A percentile compares a stretch with the other conserved stretches of the same genome.
These are phyloP conservation scores for Stictonetta naevosa DNA, from an alignment of 2,113 vertebrate species.

Conservation along the genomic window DNA sequence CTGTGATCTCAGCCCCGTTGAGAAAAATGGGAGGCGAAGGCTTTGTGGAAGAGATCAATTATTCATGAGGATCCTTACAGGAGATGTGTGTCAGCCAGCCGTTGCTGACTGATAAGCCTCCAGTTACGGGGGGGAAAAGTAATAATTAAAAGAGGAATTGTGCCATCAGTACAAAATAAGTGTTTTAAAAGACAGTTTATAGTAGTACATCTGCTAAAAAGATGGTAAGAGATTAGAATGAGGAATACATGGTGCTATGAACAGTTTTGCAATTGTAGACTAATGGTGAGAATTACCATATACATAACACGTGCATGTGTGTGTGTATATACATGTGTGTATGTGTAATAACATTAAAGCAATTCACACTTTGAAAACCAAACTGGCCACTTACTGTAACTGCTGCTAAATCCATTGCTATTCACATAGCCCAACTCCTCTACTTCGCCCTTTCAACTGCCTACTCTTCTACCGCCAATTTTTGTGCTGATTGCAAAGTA, in stretches of 20 bases:
- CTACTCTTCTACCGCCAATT: neutral
- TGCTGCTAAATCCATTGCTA: neutral
- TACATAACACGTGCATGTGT: neutral
- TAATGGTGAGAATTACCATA: neutral
- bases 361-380: neutral
- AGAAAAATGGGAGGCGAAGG: neutral
- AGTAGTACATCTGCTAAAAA: neutral
- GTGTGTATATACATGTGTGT: neutral
- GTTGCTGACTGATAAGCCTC: neutral
- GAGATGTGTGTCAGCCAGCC: neutral
- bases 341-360: neutral
- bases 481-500: neutral
- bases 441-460: neutral
- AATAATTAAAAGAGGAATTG: neutral
- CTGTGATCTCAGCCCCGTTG: neutral
- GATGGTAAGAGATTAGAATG: neutral
- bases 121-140: neutral
- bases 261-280: neutral
- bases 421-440: neutral
- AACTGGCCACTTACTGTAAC: neutral
- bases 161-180: neutral
- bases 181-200: neutral
- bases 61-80: conserved; percentile 6
- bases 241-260: neutral
- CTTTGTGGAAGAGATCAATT: neutral